Evolutionary conservation across 2,888 invertebrate genomes (phyloP).

Genomic region (Sminthurides aquaticus): DNA sequence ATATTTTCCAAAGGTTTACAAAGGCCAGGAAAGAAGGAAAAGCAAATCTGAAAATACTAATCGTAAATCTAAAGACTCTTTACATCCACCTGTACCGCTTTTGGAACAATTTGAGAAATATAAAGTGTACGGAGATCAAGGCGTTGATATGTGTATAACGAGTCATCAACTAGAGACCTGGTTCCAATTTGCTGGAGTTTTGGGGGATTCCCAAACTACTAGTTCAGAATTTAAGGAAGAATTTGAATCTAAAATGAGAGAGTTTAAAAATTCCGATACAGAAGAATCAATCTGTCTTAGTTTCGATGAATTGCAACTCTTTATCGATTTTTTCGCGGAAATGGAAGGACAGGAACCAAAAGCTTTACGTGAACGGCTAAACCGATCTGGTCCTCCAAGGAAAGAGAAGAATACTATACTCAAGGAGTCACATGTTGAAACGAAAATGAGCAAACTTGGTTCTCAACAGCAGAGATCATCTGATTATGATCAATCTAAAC

Average conservation of each 20-base stretch:
- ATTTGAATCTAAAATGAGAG: not conserved
- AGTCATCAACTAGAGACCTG: not conserved
- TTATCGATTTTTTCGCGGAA: not conserved
- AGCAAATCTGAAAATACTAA: no score
- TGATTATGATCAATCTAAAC: no score
- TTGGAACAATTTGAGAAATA: not conserved
- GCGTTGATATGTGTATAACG: not conserved
- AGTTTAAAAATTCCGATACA: not conserved
- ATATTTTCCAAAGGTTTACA: no score
- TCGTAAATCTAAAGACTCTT: no score
- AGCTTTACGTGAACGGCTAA: not conserved
- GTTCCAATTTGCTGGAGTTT: not conserved
- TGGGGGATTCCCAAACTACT: not conserved
- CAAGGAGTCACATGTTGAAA: no score
- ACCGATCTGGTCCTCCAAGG: not conserved
- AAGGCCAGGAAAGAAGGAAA: no score
- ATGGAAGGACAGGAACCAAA: not conserved
- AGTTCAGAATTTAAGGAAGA: not conserved
- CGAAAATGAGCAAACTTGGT: no score
- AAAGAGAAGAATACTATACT: no score
- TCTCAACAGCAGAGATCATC: no score
- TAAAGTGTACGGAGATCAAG: not conserved
- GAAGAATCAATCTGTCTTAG: not conserved
- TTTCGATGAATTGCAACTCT: not conserved
- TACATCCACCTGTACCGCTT: no score